phyloP scores from a whole-genome alignment of 2,113 vertebrate species.

The Cebidichthys violaceus region DNA sequence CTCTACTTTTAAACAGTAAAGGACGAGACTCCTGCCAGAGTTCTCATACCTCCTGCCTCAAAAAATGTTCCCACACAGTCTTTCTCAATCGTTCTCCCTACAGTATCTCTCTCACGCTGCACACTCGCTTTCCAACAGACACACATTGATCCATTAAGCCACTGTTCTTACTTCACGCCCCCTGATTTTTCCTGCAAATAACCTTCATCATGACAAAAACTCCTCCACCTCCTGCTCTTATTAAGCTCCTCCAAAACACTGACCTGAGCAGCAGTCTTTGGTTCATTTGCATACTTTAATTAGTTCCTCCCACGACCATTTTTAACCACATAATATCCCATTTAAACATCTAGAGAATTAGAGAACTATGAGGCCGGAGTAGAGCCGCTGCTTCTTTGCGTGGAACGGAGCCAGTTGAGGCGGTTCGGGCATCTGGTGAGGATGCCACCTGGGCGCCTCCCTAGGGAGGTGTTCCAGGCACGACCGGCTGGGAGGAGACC shows the following conservation, averaged over 20 bases:
- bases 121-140: background rate
- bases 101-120: conserved; percentile 1
- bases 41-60: conserved; percentile 17
- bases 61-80: conserved; percentile 24
- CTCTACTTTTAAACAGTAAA: conserved; percentile 43
- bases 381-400: too few relatives aligned
- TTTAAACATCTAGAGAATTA: conserved; percentile 13
- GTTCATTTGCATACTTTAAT: conserved; percentile 46
- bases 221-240: conserved; percentile 30
- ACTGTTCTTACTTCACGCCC: conserved; percentile 16
- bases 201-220: conserved; percentile 38
- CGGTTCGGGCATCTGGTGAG: too few relatives aligned
- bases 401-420: too few relatives aligned
- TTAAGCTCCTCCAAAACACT: conserved; percentile 27
- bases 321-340: conserved; percentile 2
- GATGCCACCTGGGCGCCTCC: too few relatives aligned
- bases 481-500: too few relatives aligned
- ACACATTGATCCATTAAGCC: conserved; percentile 57
- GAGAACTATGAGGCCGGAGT: too few relatives aligned
- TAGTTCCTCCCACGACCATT: conserved; percentile 20
- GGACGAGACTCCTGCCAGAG: conserved; percentile 27
- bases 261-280: conserved; percentile 23
- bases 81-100: background rate
- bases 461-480: too few relatives aligned
- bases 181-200: conserved; percentile 47